Conservation (phyloP, 53 echinoderm and acorn worm genomes). For the Hippasteria phrygiana region DNA sequence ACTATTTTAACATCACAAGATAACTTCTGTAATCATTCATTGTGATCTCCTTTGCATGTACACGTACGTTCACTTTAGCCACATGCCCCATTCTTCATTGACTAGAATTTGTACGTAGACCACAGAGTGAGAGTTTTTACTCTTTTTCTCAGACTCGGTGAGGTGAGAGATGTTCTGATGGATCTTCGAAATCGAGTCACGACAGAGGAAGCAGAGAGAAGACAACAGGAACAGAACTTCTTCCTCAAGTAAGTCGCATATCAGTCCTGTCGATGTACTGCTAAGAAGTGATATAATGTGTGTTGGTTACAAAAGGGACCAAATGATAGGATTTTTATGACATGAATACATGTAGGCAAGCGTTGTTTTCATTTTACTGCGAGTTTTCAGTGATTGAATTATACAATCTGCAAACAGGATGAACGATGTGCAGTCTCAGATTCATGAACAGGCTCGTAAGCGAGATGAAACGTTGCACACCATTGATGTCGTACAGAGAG, state of each 20-base stretch:
- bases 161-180: slow-evolving; percentile 93
- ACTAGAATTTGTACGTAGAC: not conserved
- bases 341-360: no score
- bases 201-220: slow-evolving; percentile 92
- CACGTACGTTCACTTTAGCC: not conserved
- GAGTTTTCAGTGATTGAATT: no score
- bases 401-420: slow-evolving; percentile 42
- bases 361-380: no score
- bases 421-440: slow-evolving; percentile 89
- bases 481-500: slow-evolving; percentile 89
- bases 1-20: no score
- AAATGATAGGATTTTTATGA: no score
- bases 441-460: slow-evolving; percentile 89
- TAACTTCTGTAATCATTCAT: no score
- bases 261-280: not conserved
- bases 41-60: not conserved
- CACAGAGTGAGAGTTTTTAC: not conserved
- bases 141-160: slow-evolving; percentile 81
- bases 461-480: slow-evolving; percentile 95
- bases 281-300: no score
- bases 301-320: no score
- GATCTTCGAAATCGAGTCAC: slow-evolving; percentile 92
- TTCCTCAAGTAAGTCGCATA: slow-evolving; percentile 79
- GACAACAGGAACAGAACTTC: slow-evolving; percentile 88
- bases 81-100: not conserved